Evolutionary conservation across 2,797 vertebrate genomes (phyloP).

Genomic region (Thripadectes ignobilis): DNA sequence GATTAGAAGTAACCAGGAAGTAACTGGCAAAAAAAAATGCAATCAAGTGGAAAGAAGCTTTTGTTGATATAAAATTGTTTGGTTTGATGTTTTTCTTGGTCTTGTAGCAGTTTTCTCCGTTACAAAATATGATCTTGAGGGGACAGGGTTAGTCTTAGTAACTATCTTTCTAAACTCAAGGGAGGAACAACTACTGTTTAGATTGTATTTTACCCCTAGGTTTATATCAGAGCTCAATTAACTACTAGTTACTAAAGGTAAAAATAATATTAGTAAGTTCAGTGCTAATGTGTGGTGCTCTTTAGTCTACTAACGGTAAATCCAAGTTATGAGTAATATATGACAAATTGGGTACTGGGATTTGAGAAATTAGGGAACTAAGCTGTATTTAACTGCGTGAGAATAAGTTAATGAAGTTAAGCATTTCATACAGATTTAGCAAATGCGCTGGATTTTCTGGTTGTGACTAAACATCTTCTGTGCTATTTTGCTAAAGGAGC

Average conservation of each 20-base stretch:
- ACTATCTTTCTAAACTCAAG: background rate
- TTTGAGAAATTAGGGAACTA: slow-evolving; percentile 9
- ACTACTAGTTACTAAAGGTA: background rate
- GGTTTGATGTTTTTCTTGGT: background rate
- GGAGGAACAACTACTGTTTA: background rate
- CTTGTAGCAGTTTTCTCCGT: background rate
- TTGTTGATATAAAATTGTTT: background rate
- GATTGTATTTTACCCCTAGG: background rate
- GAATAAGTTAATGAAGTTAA: slow-evolving; percentile 31
- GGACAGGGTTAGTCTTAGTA: background rate
- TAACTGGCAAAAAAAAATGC: background rate
- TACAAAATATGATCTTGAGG: background rate
- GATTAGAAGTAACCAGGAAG: background rate
- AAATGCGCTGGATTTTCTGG: background rate
- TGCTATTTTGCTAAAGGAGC: slow-evolving; percentile 28
- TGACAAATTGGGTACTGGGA: background rate
- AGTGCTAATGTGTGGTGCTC: background rate
- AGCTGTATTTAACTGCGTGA: slow-evolving; percentile 31
- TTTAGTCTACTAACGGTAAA: background rate
- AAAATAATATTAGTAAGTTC: background rate
- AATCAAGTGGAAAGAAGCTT: background rate
- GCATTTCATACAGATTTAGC: background rate
- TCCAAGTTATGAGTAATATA: background rate
- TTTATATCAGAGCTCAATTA: background rate
- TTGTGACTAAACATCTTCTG: background rate